These are phyloP conservation scores for Romanogobio albipinnatus DNA, from an alignment of 2,113 vertebrate genomes.

Conservation along the genomic window DNA sequence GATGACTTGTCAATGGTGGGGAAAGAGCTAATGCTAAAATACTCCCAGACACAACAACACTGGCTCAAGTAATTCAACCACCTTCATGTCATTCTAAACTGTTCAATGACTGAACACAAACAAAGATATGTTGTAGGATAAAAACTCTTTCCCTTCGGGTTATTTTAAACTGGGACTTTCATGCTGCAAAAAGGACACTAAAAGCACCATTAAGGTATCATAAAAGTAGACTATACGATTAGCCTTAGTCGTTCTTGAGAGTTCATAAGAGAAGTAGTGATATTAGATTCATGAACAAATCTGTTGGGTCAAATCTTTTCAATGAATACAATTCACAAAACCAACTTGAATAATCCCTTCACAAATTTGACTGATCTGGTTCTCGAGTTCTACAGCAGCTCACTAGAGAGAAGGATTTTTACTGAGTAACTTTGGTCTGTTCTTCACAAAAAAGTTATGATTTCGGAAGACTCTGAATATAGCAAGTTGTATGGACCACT, in stretches of 20 bases:
- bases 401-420: not conserved
- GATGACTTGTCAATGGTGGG: too few species aligned
- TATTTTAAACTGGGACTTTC: not conserved
- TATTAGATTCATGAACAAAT: not conserved
- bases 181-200: not conserved
- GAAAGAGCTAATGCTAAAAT: not conserved
- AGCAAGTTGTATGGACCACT: not conserved
- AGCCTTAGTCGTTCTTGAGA: slow-evolving; percentile 5
- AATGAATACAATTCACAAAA: not conserved
- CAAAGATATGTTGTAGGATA: not conserved
- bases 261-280: not conserved
- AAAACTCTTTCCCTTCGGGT: not conserved
- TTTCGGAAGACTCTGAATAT: not conserved
- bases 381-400: not conserved
- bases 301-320: not conserved
- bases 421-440: not conserved
- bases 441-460: not conserved
- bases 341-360: not conserved
- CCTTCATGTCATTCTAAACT: not conserved
- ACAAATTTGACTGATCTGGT: not conserved
- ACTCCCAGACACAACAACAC: not conserved
- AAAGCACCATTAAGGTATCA: not conserved
- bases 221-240: not conserved
- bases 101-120: not conserved
- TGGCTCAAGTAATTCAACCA: not conserved